These are phyloP conservation scores for Perdix hodgsoniae DNA, from an alignment of 2,797 vertebrate species.

Conservation along the genomic window DNA sequence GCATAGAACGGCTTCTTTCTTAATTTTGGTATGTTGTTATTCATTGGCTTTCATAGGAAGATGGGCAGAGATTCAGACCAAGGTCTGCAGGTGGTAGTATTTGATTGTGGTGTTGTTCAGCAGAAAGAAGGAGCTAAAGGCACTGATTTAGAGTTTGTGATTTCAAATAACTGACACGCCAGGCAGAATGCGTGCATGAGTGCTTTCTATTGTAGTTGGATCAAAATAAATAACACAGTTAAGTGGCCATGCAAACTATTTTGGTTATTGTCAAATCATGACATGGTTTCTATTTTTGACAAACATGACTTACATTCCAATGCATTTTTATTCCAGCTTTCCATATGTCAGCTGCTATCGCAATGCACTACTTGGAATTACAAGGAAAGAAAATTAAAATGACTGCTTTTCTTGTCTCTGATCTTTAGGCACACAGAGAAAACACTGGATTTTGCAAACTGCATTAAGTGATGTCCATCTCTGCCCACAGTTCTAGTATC, in stretches of 20 bases:
- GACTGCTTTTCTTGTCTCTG: background rate
- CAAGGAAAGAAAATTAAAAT: background rate
- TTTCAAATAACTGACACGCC: slow-evolving; percentile 19
- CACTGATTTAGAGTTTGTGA: slow-evolving; percentile 5
- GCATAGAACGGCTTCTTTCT: background rate
- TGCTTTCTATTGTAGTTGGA: slow-evolving; percentile 21
- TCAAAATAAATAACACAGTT: slow-evolving; percentile 40
- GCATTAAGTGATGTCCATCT: background rate
- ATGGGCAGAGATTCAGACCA: background rate
- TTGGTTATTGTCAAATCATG: slow-evolving; percentile 28
- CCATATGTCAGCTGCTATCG: slow-evolving; percentile 38
- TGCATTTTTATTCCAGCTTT: background rate
- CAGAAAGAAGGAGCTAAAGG: background rate
- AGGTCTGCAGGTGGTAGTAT: slow-evolving; percentile 44
- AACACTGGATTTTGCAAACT: background rate
- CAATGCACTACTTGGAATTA: background rate
- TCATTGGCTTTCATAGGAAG: background rate
- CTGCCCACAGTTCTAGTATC: background rate
- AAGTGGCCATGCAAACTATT: background rate
- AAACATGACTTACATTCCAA: slow-evolving; percentile 22
- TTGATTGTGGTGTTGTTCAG: slow-evolving; percentile 24
- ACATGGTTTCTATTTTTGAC: slow-evolving; percentile 30
- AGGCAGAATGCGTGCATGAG: background rate
- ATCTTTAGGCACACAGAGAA: background rate
- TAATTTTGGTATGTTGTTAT: background rate